Conservation (phyloP, 2,888 invertebrate species). For the Tetrapedia diversipes region DNA sequence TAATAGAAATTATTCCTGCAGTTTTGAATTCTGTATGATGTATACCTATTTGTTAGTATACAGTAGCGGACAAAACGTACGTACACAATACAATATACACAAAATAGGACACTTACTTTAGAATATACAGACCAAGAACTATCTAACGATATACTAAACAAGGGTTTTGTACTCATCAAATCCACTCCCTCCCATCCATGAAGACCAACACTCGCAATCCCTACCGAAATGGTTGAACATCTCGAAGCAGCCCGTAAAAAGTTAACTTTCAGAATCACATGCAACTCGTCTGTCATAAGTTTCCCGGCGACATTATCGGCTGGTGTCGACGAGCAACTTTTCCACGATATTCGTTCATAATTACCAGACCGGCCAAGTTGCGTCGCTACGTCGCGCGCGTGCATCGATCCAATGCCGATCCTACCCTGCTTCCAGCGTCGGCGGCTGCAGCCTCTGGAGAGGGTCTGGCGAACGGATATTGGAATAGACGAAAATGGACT, state of each 20-base stretch:
- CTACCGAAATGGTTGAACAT: neutral
- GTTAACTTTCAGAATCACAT: too few species aligned
- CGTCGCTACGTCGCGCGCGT: conserved; percentile 12
- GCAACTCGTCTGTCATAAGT: conserved; percentile 27
- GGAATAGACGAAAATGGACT: conserved; percentile 54
- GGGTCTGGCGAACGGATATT: conserved; percentile 51
- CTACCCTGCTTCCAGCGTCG: conserved; percentile 21
- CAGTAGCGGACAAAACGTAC: too few species aligned
- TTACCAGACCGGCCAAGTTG: conserved; percentile 32
- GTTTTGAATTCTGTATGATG: too few species aligned
- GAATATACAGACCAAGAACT: too few species aligned
- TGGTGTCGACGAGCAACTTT: conserved; percentile 39
- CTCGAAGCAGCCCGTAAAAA: neutral
- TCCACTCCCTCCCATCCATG: too few species aligned
- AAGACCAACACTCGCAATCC: too few species aligned
- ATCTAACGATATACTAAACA: too few species aligned
- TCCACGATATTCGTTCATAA: conserved; percentile 47
- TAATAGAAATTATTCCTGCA: too few species aligned
- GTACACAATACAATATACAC: too few species aligned
- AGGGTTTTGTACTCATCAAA: too few species aligned
- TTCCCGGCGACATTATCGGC: conserved; percentile 26
- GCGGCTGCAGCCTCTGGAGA: conserved; percentile 13
- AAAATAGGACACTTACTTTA: too few species aligned
- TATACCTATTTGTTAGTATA: too few species aligned
- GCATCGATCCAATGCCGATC: conserved; percentile 35